Percentiles rank a stretch among this genome's conserved stretches.
These are phyloP conservation scores for Papilio machaon DNA, from an alignment of 1,140 invertebrate species.

Conservation along the genomic window DNA sequence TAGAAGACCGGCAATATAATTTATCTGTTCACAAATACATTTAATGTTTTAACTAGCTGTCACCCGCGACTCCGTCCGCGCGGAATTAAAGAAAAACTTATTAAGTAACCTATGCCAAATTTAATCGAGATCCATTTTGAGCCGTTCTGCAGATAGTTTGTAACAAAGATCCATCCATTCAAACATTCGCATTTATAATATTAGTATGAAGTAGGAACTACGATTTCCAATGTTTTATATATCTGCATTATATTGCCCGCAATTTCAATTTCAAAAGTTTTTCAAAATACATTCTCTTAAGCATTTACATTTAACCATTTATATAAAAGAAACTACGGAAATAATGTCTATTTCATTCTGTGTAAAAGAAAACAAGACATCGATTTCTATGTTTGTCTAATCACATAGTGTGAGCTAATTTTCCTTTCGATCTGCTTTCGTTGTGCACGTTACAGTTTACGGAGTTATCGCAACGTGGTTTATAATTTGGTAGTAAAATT, in stretches of 20 bases:
- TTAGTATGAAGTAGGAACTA: no score
- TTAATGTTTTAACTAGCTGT: neutral
- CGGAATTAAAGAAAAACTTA: no score
- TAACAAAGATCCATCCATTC: no score
- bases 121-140: no score
- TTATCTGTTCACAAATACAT: neutral
- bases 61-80: no score
- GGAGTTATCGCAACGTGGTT: constrained; percentile 20
- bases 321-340: neutral
- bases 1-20: neutral
- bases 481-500: constrained; percentile 34
- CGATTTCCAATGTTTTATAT: no score
- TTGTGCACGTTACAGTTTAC: constrained; percentile 26
- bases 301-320: neutral
- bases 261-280: no score
- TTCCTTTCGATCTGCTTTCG: constrained; percentile 26
- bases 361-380: neutral
- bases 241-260: no score
- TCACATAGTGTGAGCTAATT: neutral
- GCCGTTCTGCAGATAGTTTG: no score
- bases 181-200: no score
- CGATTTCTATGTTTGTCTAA: constrained; percentile 8
- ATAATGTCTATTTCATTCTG: neutral
- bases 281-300: no score
- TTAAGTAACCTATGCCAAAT: no score